phyloP scores from a whole-genome alignment of 2,113 vertebrate genomes.

The Paradoxurus hermaphroditus region DNA sequence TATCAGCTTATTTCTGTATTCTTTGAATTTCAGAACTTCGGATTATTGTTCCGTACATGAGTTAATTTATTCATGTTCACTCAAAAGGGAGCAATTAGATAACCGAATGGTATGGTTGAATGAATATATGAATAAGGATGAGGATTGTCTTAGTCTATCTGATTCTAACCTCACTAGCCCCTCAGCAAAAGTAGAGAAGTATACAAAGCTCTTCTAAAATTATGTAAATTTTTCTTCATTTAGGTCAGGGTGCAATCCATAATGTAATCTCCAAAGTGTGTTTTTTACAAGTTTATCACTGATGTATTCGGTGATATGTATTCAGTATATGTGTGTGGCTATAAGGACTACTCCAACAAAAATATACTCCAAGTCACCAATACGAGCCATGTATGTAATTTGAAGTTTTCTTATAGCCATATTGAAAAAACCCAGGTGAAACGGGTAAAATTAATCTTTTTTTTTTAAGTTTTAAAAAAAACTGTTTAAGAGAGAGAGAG shows the following conservation, averaged over 20 bases:
- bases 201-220: not conserved
- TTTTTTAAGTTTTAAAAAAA: too few species aligned
- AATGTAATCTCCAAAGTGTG: not conserved
- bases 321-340: not conserved
- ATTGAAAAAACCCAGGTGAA: not conserved
- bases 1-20: not conserved
- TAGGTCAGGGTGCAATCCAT: not conserved
- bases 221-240: not conserved
- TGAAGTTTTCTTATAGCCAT: not conserved
- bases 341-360: not conserved
- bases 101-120: not conserved
- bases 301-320: not conserved
- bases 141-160: not conserved
- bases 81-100: not conserved
- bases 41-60: not conserved
- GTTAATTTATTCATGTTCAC: not conserved
- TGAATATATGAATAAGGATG: not conserved
- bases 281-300: not conserved
- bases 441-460: slow-evolving; percentile 1
- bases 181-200: not conserved
- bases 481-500: too few species aligned
- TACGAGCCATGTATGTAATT: not conserved
- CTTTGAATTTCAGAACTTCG: not conserved
- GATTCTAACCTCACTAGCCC: not conserved
- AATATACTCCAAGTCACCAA: not conserved